These are phyloP conservation scores for Creontiades dilutus DNA, from an alignment of 2,888 invertebrate species.

Conservation along the genomic window DNA sequence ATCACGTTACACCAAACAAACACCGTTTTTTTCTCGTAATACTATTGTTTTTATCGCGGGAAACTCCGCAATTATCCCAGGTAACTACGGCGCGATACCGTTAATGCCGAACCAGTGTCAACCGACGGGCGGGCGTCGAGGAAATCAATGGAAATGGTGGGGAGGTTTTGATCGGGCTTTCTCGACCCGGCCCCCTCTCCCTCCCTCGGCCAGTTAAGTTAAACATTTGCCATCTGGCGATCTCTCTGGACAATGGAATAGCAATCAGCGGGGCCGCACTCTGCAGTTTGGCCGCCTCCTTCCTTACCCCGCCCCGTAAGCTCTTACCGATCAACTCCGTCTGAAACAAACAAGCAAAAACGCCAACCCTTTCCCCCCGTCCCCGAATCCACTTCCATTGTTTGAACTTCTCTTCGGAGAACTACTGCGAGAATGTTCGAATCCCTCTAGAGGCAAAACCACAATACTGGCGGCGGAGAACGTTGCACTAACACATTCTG, in stretches of 20 bases:
- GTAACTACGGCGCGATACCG: slow-evolving; percentile 19
- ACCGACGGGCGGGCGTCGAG: neutral
- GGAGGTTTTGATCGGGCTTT: slow-evolving; percentile 15
- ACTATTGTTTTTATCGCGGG: neutral
- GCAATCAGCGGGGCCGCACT: neutral
- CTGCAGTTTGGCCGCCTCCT: neutral
- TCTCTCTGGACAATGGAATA: slow-evolving; percentile 18
- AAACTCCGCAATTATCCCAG: neutral
- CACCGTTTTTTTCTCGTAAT: neutral
- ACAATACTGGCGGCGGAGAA: too few species aligned
- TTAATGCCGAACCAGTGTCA: slow-evolving; percentile 2
- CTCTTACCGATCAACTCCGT: neutral
- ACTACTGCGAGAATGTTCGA: neutral
- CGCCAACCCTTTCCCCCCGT: neutral
- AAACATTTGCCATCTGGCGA: slow-evolving; percentile 27
- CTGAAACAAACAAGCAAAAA: slow-evolving; percentile 11
- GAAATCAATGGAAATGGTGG: neutral
- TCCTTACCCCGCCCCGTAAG: neutral
- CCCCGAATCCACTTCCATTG: neutral
- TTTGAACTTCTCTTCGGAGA: neutral
- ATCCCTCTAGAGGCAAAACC: too few species aligned
- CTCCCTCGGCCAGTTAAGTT: neutral
- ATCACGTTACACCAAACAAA: neutral
- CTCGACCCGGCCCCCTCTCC: neutral
- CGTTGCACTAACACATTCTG: too few species aligned